Evolutionary conservation across 2,113 vertebrate species (phyloP), one percentile per base, ranked within the genome.

Genomic region (Sporophila hypoxantha): DNA sequence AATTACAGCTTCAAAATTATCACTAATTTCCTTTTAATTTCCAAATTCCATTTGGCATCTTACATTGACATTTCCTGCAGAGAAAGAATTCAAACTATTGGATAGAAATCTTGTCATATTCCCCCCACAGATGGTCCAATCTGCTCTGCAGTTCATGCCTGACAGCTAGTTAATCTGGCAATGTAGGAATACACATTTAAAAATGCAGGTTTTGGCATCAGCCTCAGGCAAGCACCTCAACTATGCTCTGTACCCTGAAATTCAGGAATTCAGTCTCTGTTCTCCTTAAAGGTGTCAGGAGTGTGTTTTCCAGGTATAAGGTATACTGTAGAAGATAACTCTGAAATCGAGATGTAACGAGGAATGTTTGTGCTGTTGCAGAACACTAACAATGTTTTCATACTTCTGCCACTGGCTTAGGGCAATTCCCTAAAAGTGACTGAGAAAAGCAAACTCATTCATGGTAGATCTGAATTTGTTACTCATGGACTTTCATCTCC

Each of bases 121-220:
- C 47, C 36, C 36, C 61, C 82, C 79, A 36, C 85, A 94, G 85
- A 89, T 91, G 79, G 89, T 79, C 47, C 68, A 66, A 66, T 85
- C 52, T 92, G 68, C 47, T 87, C 47, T 64, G 79, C 71, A 66
- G 73, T 39, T 82, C 34, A 17, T 74, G 67, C 82, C 60, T 89
- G 82, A 90, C 56, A 76, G 70, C 26, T 61, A 76, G 37, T 76
- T 76, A 55, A 62, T 85, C 47, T 67, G 76, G 26, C 71, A 69
- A 16, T 12, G 9, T 27, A 55, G 23, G 47, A 71, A 47, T 18
- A 65, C 14, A 26, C 12, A 23, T 76, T 76, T 62, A 12, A 74
- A 85, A 70, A 76, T 36, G 13, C 44, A 39, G 46, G 21, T 39
- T 83, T 56, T 87, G 57, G 22, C 18, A 66, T 70, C 47, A 88